Evolutionary conservation across 2,113 vertebrate genomes (phyloP).

Genomic region (Paratilapia polleni): DNA sequence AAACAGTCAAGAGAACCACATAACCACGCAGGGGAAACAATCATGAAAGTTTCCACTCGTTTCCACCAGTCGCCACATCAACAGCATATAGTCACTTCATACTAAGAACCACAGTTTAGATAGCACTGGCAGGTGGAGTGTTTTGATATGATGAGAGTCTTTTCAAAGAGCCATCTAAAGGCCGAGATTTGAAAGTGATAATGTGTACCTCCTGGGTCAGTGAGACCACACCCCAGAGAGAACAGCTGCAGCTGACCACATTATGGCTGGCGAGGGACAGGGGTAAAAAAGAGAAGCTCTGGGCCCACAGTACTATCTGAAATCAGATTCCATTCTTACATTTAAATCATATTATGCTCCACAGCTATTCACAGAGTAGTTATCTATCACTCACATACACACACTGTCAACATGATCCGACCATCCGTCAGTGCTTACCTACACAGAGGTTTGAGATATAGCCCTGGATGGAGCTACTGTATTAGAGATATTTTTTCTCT

Average conservation of each 20-base stretch:
- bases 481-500: slow-evolving; percentile 7
- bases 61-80: slow-evolving; percentile 5
- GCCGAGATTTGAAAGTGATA: slow-evolving; percentile 43
- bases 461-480: slow-evolving; percentile 33
- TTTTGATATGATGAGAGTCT: slow-evolving; percentile 34
- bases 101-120: not conserved
- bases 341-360: slow-evolving; percentile 72
- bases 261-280: slow-evolving; percentile 56
- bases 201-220: slow-evolving; percentile 54
- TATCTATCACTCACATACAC: slow-evolving; percentile 64
- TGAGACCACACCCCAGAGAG: slow-evolving; percentile 59
- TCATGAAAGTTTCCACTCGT: slow-evolving; percentile 38
- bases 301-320: slow-evolving; percentile 56
- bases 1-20: slow-evolving; percentile 64
- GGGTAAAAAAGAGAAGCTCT: slow-evolving; percentile 69
- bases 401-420: slow-evolving; percentile 55
- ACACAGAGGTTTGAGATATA: slow-evolving; percentile 40
- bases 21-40: slow-evolving; percentile 25
- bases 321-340: slow-evolving; percentile 73
- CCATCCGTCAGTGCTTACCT: slow-evolving; percentile 67
- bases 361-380: slow-evolving; percentile 61
- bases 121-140: slow-evolving; percentile 27
- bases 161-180: slow-evolving; percentile 45
- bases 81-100: not conserved
- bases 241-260: slow-evolving; percentile 55